Conservation (phyloP, 2,888 invertebrate genomes). For the Rotaria magnacalcarata region DNA sequence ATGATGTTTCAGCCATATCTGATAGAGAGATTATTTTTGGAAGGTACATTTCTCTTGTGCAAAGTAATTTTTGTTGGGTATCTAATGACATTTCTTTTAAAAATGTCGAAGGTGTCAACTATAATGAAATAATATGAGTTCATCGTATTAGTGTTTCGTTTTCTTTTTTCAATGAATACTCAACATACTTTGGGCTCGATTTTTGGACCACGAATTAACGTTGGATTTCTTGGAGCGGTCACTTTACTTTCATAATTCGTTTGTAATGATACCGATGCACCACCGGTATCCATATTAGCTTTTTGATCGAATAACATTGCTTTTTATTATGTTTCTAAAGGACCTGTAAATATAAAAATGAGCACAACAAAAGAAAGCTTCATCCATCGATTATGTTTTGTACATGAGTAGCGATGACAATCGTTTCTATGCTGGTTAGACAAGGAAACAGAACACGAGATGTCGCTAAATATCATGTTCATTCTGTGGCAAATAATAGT, state of each 20-base stretch:
- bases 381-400: conserved; percentile 17
- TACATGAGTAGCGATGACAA: neutral
- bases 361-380: neutral
- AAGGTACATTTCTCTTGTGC: conserved; percentile 57
- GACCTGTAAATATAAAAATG: neutral
- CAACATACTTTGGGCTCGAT: conserved; percentile 4
- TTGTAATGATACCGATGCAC: neutral
- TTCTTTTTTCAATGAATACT: neutral
- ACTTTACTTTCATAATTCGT: conserved; percentile 23
- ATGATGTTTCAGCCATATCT: conserved; percentile 59
- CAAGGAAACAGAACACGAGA: neutral
- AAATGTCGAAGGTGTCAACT: conserved; percentile 58
- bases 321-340: neutral
- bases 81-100: conserved; percentile 58
- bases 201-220: conserved; percentile 17
- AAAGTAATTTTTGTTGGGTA: conserved; percentile 58
- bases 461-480: neutral
- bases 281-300: neutral
- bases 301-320: neutral
- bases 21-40: conserved; percentile 57
- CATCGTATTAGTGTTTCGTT: neutral
- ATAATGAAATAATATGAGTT: neutral
- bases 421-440: conserved; percentile 15
- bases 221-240: conserved; percentile 27
- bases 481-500: too few species aligned